Conservation (phyloP, 2,113 vertebrate species). For the Thunnus maccoyii region DNA sequence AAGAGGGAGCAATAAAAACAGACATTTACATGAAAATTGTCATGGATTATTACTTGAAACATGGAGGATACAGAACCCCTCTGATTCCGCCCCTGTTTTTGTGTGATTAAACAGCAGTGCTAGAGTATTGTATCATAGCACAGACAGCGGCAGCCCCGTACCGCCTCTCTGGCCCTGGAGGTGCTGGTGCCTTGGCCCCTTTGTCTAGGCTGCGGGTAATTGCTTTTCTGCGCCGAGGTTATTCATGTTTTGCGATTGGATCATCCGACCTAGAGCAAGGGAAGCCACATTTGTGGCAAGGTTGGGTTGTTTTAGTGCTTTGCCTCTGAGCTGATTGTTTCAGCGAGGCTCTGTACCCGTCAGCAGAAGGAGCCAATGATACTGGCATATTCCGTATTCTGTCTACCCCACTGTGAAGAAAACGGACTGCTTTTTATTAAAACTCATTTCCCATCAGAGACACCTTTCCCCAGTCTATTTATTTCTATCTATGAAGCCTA, state of each 20-base stretch:
- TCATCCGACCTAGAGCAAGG: constrained; percentile 61
- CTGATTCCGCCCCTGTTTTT: constrained; percentile 9
- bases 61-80: constrained; percentile 11
- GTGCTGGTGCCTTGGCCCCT: constrained; percentile 50
- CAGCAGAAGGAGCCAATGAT: constrained; percentile 43
- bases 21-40: constrained; percentile 30
- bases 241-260: constrained; percentile 75
- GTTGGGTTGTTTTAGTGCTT: constrained; percentile 69
- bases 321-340: constrained; percentile 75
- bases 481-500: constrained; percentile 68
- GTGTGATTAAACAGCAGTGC: constrained; percentile 59
- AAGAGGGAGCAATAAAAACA: constrained; percentile 25
- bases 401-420: constrained; percentile 55
- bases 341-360: constrained; percentile 50
- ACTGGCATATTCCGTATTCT: constrained; percentile 54
- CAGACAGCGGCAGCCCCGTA: constrained; percentile 25
- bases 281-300: constrained; percentile 62
- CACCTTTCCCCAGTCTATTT: constrained; percentile 69
- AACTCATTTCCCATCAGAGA: constrained; percentile 70
- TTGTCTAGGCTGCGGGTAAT: constrained; percentile 73
- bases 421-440: constrained; percentile 68
- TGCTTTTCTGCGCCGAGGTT: constrained; percentile 73
- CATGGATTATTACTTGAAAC: constrained; percentile 18
- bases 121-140: constrained; percentile 45
- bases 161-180: constrained; percentile 50